These are phyloP conservation scores for Trigoniulus corallinus DNA, from an alignment of 1,140 invertebrate genomes.

Conservation along the genomic window DNA sequence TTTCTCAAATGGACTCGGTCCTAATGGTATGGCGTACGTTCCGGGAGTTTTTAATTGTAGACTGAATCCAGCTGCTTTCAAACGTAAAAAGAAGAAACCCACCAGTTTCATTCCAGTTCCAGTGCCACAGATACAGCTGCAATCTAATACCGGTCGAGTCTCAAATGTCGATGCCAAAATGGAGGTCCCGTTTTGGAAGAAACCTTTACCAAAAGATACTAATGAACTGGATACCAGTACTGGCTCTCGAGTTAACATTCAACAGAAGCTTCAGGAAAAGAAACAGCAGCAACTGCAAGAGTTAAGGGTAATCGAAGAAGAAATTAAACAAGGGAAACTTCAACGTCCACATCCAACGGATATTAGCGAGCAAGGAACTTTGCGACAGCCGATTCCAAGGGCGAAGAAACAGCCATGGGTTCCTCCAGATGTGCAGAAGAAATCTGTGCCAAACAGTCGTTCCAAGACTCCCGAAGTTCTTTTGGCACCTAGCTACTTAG, in stretches of 20 bases:
- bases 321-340: constrained; percentile 62
- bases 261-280: constrained; percentile 71
- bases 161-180: constrained; percentile 15
- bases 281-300: constrained; percentile 73
- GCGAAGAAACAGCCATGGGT: constrained; percentile 36
- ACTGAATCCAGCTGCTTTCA: constrained; percentile 56
- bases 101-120: constrained; percentile 69
- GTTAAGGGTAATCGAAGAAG: constrained; percentile 46
- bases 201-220: constrained; percentile 42
- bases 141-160: neutral
- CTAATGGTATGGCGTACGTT: constrained; percentile 28
- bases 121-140: constrained; percentile 21
- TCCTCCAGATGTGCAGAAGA: constrained; percentile 29
- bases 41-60: constrained; percentile 77
- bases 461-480: constrained; percentile 49
- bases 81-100: constrained; percentile 76
- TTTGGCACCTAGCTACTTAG: constrained; percentile 49
- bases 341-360: constrained; percentile 32
- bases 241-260: constrained; percentile 61
- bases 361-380: constrained; percentile 23
- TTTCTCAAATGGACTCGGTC: too few relatives aligned
- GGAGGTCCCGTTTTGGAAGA: constrained; percentile 58
- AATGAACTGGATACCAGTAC: constrained; percentile 54
- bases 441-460: constrained; percentile 17
- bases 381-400: constrained; percentile 26